Base-by-base conservation (phyloP, 2,888 invertebrate genomes). In the Macrosiphum euphorbiae region DNA sequence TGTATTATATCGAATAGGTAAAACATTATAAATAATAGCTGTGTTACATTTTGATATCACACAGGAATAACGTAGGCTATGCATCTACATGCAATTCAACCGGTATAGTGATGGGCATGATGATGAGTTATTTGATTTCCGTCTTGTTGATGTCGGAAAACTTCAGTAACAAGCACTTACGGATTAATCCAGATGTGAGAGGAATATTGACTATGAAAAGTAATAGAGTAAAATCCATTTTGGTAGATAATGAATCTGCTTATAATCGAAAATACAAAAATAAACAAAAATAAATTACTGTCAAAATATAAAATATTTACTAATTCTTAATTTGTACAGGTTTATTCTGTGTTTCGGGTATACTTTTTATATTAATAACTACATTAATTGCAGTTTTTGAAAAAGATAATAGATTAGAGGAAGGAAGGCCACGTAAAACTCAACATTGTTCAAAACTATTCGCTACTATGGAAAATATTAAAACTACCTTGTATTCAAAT, bases 71-170 rank as follows among this genome's bases (percentile, higher is more conserved):
- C 96, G 99, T 99, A 8, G 99, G 98, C 3, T 99, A 99, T 96
- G 99, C 99, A 0, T 99, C 99, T 3, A 99, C 99, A 0, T 99
- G 99, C 95, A 99, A 99, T 95, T 98, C 98, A 95, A 98, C 99
- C 0, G 99, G 99, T 8, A 99, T 99, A 96, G 99, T 99, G 0
- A 98, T 99, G 67, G 99, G 99, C 0, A 99, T 98, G 96, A 99
- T 99, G 95, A 96, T 99, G 3, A 99, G 99, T 94, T 99, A 99
- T 96, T 99, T 99, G 0, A 96, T 99, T 24, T 99, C 99, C 96
- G 97, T 99, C 96, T 99, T 99, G 0, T 96, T 99, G 93, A 99
- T 99, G 96, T 99, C 99, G 1, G 97, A 98, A 55, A 98, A 98
- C 95, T 99, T 99, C 96, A 99, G 99, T 96, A 99, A 99, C 96